Conservation (phyloP, 2,113 vertebrate species). For the Notiomystis cincta region DNA sequence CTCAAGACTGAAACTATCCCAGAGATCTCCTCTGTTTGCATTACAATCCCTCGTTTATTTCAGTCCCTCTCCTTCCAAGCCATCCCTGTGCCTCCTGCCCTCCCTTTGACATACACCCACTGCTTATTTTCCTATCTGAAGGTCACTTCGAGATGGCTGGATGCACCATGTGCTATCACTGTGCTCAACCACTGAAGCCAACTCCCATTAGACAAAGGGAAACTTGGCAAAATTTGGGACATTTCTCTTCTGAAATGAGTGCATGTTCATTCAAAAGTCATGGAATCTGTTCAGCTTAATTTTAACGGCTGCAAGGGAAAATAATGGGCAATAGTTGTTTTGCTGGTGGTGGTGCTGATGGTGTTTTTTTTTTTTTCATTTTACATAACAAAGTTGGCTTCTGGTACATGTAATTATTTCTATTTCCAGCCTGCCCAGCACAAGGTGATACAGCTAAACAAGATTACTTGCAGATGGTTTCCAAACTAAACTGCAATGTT, state of each 20-base stretch:
- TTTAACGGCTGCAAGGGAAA: not conserved
- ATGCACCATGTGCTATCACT: not conserved
- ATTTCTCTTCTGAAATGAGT: not conserved
- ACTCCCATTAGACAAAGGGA: not conserved
- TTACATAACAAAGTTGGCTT: conserved; percentile 16
- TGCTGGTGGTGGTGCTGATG: not conserved
- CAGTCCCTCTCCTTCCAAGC: not conserved
- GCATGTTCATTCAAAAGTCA: not conserved
- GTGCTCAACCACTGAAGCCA: not conserved
- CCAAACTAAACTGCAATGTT: not conserved
- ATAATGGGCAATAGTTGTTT: not conserved
- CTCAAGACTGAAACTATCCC: not conserved
- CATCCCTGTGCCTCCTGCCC: not conserved
- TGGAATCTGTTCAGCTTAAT: not conserved
- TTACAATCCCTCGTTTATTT: not conserved
- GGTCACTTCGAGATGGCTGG: not conserved
- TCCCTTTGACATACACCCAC: not conserved
- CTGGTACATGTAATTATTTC: not conserved
- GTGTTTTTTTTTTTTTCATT: not conserved
- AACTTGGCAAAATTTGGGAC: not conserved
- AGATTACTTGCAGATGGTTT: not conserved
- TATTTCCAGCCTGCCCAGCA: not conserved
- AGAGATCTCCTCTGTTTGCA: not conserved
- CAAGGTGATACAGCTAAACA: not conserved
- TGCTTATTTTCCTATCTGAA: not conserved